These are phyloP conservation scores for Sterrhoptilus dennistouni DNA, from an alignment of 2,113 vertebrate genomes.

Conservation along the genomic window DNA sequence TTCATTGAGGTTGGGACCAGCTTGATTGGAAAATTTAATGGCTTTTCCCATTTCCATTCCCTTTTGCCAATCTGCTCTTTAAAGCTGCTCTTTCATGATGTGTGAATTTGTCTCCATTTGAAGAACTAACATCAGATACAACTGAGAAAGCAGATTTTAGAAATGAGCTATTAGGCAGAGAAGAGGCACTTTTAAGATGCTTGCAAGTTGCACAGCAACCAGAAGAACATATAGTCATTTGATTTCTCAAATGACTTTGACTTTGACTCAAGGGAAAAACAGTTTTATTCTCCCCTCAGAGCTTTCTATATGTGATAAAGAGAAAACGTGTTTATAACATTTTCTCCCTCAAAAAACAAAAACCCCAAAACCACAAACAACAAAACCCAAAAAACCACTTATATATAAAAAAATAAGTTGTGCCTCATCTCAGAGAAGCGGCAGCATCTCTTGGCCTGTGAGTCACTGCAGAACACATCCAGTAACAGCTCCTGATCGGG, in stretches of 20 bases:
- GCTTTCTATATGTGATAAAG: conserved; percentile 46
- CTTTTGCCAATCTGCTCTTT: conserved; percentile 28
- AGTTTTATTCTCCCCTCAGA: conserved; percentile 45
- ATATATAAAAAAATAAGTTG: neutral
- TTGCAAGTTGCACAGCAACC: conserved; percentile 60
- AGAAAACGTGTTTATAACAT: conserved; percentile 52
- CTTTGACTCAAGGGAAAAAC: conserved; percentile 51
- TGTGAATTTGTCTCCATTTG: conserved; percentile 57
- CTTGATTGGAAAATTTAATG: conserved; percentile 31
- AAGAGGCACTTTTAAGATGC: conserved; percentile 29
- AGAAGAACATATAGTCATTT: conserved; percentile 42
- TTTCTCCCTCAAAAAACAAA: neutral
- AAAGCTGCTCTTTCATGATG: conserved; percentile 45
- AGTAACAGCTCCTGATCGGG: neutral
- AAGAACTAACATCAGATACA: conserved; percentile 44
- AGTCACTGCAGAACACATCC: conserved; percentile 5
- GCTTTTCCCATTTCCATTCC: conserved; percentile 13
- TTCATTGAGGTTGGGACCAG: neutral
- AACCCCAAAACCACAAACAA: no score
- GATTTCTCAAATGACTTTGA: conserved; percentile 61
- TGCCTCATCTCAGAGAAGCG: conserved; percentile 12
- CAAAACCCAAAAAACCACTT: no score
- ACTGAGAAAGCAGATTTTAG: conserved; percentile 37
- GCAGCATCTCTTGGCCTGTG: conserved; percentile 1
- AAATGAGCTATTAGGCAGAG: conserved; percentile 55